A percentile compares a stretch with the other conserved stretches of the same genome.
These are phyloP conservation scores for Bubalus kerabau DNA, from an alignment of 2,113 vertebrate species.

Conservation along the genomic window DNA sequence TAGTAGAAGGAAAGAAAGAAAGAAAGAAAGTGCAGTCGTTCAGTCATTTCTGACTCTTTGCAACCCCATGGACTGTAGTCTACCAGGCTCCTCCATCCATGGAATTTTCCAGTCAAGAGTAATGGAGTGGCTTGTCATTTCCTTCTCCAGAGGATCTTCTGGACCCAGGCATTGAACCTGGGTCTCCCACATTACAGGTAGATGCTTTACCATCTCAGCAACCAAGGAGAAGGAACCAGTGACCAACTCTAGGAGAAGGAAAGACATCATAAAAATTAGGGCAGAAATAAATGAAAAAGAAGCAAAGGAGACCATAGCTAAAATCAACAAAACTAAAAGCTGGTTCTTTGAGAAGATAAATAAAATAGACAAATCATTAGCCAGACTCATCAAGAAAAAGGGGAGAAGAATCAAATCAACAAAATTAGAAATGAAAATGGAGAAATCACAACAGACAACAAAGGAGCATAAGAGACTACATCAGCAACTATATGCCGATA, in stretches of 20 bases:
- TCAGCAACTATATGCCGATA: not conserved
- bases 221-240: not conserved
- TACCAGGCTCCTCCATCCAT: fast-evolving
- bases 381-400: not conserved
- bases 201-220: not conserved
- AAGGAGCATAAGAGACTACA: not conserved
- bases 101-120: not conserved
- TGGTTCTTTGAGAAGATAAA: not conserved
- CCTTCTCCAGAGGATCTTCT: not conserved
- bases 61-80: not conserved
- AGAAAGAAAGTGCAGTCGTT: not conserved
- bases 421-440: not conserved
- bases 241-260: not conserved
- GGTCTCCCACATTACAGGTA: not conserved
- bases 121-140: not conserved
- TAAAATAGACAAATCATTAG: not conserved
- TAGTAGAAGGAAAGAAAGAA: too few species aligned
- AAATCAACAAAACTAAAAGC: not conserved
- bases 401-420: not conserved
- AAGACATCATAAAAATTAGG: not conserved
- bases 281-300: not conserved
- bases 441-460: not conserved
- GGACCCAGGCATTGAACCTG: not conserved
- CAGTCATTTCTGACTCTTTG: not conserved
- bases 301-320: not conserved